Percentiles rank a stretch among this genome's conserved stretches.
phyloP scores from a whole-genome alignment of 2,797 vertebrate species.

The Tiaroga cobitis region DNA sequence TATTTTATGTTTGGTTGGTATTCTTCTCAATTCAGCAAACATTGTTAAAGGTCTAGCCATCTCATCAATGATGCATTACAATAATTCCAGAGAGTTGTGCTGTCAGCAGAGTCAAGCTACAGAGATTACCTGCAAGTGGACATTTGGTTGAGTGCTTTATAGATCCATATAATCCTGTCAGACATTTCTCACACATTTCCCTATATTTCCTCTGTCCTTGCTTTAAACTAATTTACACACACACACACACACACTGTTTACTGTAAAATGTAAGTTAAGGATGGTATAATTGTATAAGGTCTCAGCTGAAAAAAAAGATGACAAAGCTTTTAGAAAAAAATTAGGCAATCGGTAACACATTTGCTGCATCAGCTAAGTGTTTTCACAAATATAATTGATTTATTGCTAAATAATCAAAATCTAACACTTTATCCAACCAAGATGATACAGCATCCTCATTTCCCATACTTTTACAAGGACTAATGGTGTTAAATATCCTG shows the following conservation, averaged over 20 bases:
- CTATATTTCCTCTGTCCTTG: neutral
- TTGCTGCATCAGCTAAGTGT: slow-evolving; percentile 74
- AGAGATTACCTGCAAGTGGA: slow-evolving; percentile 4
- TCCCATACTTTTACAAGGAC: neutral
- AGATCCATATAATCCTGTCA: slow-evolving; percentile 39
- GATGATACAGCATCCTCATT: neutral
- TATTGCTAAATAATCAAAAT: slow-evolving; percentile 63
- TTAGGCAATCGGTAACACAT: slow-evolving; percentile 69
- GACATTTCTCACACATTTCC: slow-evolving; percentile 1
- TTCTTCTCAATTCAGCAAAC: slow-evolving; percentile 48
- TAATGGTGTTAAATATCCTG: neutral
- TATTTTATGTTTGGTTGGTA: neutral
- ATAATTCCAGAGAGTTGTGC: slow-evolving; percentile 78
- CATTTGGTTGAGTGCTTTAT: slow-evolving; percentile 36
- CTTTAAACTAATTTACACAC: slow-evolving; percentile 13
- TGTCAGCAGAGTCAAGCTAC: slow-evolving; percentile 69
- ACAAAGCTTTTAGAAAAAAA: slow-evolving; percentile 80
- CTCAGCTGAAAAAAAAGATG: slow-evolving; percentile 68
- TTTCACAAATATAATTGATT: slow-evolving; percentile 45
- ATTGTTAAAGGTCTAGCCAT: slow-evolving; percentile 70
- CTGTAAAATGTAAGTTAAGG: neutral
- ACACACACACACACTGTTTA: neutral
- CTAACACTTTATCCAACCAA: slow-evolving; percentile 18
- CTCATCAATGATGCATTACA: slow-evolving; percentile 81
- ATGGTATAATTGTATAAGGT: slow-evolving; percentile 50